Base-by-base conservation (phyloP, 2,113 vertebrate species). In the Scortum barcoo region DNA sequence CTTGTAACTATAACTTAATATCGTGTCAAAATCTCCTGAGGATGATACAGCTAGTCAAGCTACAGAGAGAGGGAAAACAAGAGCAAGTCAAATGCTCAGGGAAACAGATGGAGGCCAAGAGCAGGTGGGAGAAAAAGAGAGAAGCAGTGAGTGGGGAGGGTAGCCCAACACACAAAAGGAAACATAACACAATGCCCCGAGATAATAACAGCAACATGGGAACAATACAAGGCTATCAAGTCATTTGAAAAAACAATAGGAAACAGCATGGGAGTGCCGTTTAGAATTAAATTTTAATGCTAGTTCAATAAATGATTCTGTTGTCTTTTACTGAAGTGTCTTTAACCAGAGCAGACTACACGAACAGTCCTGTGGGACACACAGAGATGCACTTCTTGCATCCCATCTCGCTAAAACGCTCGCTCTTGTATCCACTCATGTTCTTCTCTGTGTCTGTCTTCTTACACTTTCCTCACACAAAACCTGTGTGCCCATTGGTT, bases 1-100 rank as follows among this genome's bases (percentile, higher is more conserved):
- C 95, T 97, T 96, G 95, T 97, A 97, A 97, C 94, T 95, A 95
- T 95, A 95, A 95, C 95, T 96, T 97, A 96, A 98, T 97, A 96
- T 95, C 91, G 19, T 96, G 96, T 97, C 96, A 96, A 93, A 95
- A 96, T 96, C 96, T 97, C 94, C 95, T 89, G 96, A 96, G 96
- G 94, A 97, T 96, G 95, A 96, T 95, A 88, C 90, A 95, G 92
- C 87, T 94, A 96, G 95, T 97, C 95, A 95, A 94, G 91, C 93
- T 90, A 85, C 93, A 91, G 94, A 83, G 48, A 70, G 53, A 82
- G 54, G 36, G 74, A 85, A 85, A 87, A 92, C 86, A 83, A 86
- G 87, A 84, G 81, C 68, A 60, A 92, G 84, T 88, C 84, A 90
- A 81, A 84, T 20, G 66, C 86, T 81, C 16, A 3, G 83, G 71